phyloP scores from a whole-genome alignment of 2,113 vertebrate species.

The Xiphophorus maculatus region DNA sequence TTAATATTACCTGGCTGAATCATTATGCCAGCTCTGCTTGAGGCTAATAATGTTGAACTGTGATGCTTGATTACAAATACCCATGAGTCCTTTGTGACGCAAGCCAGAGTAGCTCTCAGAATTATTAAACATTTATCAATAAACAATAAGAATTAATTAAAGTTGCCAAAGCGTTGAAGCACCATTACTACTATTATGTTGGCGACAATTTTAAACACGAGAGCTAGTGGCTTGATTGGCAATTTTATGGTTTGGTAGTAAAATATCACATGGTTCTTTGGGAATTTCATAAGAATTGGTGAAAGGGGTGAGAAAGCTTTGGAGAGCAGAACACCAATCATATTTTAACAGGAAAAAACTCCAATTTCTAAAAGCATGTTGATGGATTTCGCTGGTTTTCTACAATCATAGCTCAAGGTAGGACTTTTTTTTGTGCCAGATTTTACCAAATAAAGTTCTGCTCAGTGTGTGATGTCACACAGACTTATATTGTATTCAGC shows the following conservation, averaged over 20 bases:
- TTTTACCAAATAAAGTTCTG: neutral
- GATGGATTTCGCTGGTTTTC: neutral
- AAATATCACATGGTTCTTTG: neutral
- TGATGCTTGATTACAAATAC: constrained; percentile 67
- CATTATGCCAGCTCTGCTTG: constrained; percentile 63
- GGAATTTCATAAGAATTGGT: neutral
- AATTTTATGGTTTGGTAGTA: neutral
- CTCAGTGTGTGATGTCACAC: neutral
- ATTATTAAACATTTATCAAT: constrained; percentile 59
- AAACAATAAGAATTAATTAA: constrained; percentile 42
- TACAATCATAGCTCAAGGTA: neutral
- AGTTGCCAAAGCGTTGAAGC: neutral
- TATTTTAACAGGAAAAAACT: no score
- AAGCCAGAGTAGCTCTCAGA: constrained; percentile 18
- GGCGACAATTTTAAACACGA: neutral
- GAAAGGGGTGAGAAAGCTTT: neutral
- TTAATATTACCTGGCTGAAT: constrained; percentile 77
- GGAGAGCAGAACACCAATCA: neutral
- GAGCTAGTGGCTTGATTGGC: neutral
- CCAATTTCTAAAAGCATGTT: neutral
- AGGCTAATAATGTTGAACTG: constrained; percentile 71
- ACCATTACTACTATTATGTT: neutral
- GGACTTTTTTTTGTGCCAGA: neutral
- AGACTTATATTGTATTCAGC: neutral
- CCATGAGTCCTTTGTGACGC: constrained; percentile 51